Evolutionary conservation across 2,113 vertebrate genomes (phyloP).

Genomic region (Anhinga anhinga): DNA sequence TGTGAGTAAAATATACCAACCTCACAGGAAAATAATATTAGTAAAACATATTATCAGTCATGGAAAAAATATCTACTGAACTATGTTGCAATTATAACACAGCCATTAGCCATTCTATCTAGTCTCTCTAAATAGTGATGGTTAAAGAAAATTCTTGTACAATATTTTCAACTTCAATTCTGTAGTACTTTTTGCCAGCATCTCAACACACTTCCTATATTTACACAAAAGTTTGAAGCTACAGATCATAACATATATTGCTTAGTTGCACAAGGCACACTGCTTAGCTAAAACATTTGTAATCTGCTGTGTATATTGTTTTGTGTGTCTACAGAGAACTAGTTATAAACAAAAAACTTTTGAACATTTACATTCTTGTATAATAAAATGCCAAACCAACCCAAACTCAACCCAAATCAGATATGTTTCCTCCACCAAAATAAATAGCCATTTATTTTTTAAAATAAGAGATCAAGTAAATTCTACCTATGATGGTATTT

Average conservation of each 20-base stretch:
- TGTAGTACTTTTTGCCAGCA: not conserved
- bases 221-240: not conserved
- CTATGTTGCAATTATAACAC: not conserved
- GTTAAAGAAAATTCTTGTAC: not conserved
- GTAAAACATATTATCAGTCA: not conserved
- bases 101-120: not conserved
- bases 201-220: not conserved
- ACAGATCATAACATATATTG: not conserved
- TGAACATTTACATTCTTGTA: not conserved
- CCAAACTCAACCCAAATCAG: not conserved
- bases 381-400: not conserved
- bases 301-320: not conserved
- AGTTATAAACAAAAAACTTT: not conserved
- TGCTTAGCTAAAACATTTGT: not conserved
- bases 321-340: not conserved
- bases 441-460: not conserved
- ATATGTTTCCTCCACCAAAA: not conserved
- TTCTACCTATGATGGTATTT: not conserved
- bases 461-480: not conserved
- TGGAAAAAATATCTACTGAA: not conserved
- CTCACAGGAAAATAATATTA: not conserved
- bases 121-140: not conserved
- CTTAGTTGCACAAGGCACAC: not conserved
- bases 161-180: not conserved
- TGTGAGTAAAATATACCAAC: not conserved